Conservation (phyloP, 2,797 vertebrate genomes). For the Labeo calbasu region DNA sequence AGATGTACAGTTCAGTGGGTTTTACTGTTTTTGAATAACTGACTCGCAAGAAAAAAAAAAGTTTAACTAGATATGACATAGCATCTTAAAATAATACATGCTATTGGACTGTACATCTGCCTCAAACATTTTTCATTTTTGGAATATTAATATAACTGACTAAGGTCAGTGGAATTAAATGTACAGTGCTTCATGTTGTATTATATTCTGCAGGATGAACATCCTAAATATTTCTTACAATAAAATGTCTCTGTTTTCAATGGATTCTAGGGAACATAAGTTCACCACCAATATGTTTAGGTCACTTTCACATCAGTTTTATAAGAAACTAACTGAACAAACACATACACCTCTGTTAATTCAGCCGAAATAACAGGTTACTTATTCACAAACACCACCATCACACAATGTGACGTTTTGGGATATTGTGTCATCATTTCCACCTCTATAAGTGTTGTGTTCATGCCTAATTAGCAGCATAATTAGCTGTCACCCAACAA, state of each 20-base stretch:
- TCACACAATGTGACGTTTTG: conserved; percentile 1
- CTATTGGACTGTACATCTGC: neutral
- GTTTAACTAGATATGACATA: neutral
- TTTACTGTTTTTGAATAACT: neutral
- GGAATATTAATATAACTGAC: neutral
- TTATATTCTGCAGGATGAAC: conserved; percentile 59
- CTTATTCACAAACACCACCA: neutral
- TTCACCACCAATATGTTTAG: conserved; percentile 3
- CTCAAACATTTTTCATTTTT: neutral
- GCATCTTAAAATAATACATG: neutral
- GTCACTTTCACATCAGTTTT: conserved; percentile 15
- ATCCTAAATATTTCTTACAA: conserved; percentile 44
- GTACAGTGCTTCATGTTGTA: conserved; percentile 36
- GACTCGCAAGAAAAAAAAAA: neutral
- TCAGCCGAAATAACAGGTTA: conserved; percentile 26
- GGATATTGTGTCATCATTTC: conserved; percentile 32
- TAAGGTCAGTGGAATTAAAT: conserved; percentile 1
- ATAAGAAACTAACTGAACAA: conserved; percentile 11
- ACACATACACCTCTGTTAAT: neutral
- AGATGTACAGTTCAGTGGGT: neutral
- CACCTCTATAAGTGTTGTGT: conserved; percentile 34
- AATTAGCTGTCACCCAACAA: conserved; percentile 45
- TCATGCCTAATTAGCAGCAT: conserved; percentile 37
- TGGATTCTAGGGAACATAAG: conserved; percentile 12
- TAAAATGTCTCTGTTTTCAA: conserved; percentile 15